Evolutionary conservation across 64 coral and sea anemone species (phyloP), one percentile per base, ranked within the genome.

Genomic region (Exaiptasia diaphana): DNA sequence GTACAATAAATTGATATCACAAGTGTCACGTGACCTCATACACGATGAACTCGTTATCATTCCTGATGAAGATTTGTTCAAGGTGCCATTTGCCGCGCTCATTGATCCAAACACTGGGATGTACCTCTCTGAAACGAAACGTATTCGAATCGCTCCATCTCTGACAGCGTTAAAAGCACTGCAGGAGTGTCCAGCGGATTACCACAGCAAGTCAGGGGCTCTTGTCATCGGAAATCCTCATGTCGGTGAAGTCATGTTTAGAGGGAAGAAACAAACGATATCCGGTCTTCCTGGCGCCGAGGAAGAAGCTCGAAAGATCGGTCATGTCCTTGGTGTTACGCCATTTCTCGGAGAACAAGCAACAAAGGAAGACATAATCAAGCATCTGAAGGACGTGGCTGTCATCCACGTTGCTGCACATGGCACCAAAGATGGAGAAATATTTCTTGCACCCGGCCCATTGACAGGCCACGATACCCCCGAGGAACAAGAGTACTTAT

Each of bases 131-230:
- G 60, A 81, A 46, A 50, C 18, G 0, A 49, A 22, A 3, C 25
- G 41, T 9, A 67, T 81, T 22, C 56, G 77, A 60, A 39, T 81
- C 25, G 77, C 32, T 15, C 77, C 77, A n/a, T 81, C 77, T 14
- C 32, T 81, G 59, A 81, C 77, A 12, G 49, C 77, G 15, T 63
- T 81, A 14, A 81, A 81, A n/a, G 36, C 67, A 33, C 39, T 81
- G 36, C 56, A 50, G 24, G 77, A 81, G 43, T 48, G 36, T 41
- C 54, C 40, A 50, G 58, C 15, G 25, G 41, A 67, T 18, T 67
- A 50, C 45, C 43, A 81, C 41, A 49, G 18, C 45, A 60, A 30
- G 24, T 32, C 77, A 21, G 77, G 77, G 18, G 77, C 60, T 36
- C 26, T 67, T 15, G 50, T 81, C 41, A 42, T 81, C 22, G 77